Evolutionary conservation across 2,888 invertebrate species (phyloP).

Genomic region (Phengaris arion): DNA sequence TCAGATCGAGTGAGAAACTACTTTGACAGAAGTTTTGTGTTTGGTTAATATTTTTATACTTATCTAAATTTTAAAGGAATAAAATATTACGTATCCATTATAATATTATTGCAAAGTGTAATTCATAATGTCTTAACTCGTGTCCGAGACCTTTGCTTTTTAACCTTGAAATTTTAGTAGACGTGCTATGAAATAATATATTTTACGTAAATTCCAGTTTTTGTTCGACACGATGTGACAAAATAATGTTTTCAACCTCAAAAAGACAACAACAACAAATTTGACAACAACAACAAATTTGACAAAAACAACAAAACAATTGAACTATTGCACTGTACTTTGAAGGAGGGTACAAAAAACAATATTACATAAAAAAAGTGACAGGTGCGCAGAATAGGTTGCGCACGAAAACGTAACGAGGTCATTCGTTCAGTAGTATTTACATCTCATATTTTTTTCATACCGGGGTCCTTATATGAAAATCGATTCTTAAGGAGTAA

Average conservation of each 20-base stretch:
- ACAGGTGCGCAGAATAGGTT: too few relatives aligned
- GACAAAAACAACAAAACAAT: too few relatives aligned
- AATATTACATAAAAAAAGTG: background rate
- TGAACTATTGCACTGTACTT: background rate
- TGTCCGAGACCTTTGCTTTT: constrained; percentile 5
- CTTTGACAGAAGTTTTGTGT: too few relatives aligned
- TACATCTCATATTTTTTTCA: too few relatives aligned
- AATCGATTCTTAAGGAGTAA: too few relatives aligned
- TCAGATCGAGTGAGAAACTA: too few relatives aligned
- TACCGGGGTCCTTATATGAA: too few relatives aligned
- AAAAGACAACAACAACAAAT: too few relatives aligned
- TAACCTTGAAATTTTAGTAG: constrained; percentile 15
- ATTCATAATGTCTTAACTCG: constrained; percentile 4
- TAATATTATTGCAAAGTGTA: constrained; percentile 1
- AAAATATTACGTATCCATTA: background rate
- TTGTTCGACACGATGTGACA: background rate
- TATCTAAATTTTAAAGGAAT: background rate
- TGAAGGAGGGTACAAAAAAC: background rate
- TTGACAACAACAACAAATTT: too few relatives aligned
- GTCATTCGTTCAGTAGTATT: too few relatives aligned
- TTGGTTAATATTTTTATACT: too few relatives aligned
- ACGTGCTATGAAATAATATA: constrained; percentile 3
- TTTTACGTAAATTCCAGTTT: constrained; percentile 7
- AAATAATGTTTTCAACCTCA: background rate
- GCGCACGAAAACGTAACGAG: too few relatives aligned